A percentile compares a stretch with the other conserved stretches of the same genome.
Conservation (phyloP, 1,140 invertebrate genomes). For the Anastatus disparis region DNA sequence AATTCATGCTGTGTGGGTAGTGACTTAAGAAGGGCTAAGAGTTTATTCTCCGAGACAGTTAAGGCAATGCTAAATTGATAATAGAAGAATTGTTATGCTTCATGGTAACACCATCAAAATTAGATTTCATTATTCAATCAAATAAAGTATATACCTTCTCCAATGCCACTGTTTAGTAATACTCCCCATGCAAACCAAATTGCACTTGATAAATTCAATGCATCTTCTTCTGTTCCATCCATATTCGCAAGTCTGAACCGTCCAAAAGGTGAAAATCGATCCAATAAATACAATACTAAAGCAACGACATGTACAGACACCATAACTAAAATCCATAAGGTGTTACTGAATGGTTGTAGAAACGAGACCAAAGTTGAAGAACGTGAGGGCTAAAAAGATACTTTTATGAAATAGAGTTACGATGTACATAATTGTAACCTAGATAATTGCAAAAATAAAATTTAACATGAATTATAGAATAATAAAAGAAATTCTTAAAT, state of each 20-base stretch:
- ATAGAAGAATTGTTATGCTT: too few relatives aligned
- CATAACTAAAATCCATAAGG: conserved; percentile 98
- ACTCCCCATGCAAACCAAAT: conserved; percentile 99
- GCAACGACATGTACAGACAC: conserved; percentile 98
- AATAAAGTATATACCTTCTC: conserved; percentile 81
- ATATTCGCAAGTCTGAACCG: conserved; percentile 89
- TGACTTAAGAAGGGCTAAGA: too few relatives aligned
- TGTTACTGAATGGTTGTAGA: conserved; percentile 98
- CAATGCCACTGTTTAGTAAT: conserved; percentile 97
- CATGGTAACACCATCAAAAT: too few relatives aligned
- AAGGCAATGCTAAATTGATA: too few relatives aligned
- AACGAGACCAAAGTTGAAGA: conserved; percentile 97
- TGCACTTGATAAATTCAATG: conserved; percentile 95
- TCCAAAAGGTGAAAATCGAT: conserved; percentile 97
- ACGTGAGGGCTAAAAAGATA: conserved; percentile 86
- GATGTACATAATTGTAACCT: too few relatives aligned
- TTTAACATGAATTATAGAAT: too few relatives aligned
- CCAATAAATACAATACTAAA: conserved; percentile 93
- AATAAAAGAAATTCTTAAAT: too few relatives aligned
- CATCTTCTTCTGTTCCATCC: conserved; percentile 94
- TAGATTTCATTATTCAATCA: too few relatives aligned
- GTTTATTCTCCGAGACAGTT: too few relatives aligned
- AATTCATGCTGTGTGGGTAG: too few relatives aligned
- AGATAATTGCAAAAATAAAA: too few relatives aligned
- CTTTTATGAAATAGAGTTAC: too few relatives aligned